These are phyloP conservation scores for Lytechinus variegatus DNA, from an alignment of 35 echinoderm and acorn worm species.

Conservation along the genomic window DNA sequence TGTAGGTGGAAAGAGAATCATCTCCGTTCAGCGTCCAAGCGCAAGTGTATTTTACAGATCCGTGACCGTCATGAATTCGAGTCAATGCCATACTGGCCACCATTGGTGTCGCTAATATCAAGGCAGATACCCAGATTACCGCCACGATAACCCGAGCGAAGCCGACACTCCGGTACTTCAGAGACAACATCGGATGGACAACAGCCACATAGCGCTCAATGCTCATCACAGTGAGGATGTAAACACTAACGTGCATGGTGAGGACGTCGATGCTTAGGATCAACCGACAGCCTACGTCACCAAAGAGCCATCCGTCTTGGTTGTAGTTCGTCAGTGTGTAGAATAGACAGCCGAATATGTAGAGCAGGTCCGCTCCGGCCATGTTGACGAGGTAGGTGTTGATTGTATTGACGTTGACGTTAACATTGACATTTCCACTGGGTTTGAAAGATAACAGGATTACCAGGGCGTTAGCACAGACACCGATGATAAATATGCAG, in stretches of 20 bases:
- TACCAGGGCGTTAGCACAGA: constrained; percentile 72
- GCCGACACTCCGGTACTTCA: constrained; percentile 66
- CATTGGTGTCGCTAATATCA: constrained; percentile 57
- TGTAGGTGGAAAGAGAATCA: constrained; percentile 37
- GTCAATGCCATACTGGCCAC: constrained; percentile 55
- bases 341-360: constrained; percentile 69
- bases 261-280: constrained; percentile 78
- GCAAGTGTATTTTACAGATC: constrained; percentile 48
- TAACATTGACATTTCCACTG: constrained; percentile 43
- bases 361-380: constrained; percentile 71
- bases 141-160: constrained; percentile 64
- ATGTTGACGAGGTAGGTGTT: constrained; percentile 84
- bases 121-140: constrained; percentile 61
- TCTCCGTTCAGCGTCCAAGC: constrained; percentile 59
- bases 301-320: constrained; percentile 73
- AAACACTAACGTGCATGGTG: constrained; percentile 83
- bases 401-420: constrained; percentile 68
- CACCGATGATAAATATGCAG: constrained; percentile 74
- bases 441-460: constrained; percentile 66
- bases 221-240: constrained; percentile 84
- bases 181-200: constrained; percentile 79
- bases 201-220: constrained; percentile 87
- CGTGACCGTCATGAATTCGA: neutral
- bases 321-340: constrained; percentile 76
- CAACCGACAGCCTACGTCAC: constrained; percentile 72